Percentiles rank a stretch among this genome's conserved stretches.
phyloP scores from a whole-genome alignment of 1,140 invertebrate genomes.

The Drosophila truncata region DNA sequence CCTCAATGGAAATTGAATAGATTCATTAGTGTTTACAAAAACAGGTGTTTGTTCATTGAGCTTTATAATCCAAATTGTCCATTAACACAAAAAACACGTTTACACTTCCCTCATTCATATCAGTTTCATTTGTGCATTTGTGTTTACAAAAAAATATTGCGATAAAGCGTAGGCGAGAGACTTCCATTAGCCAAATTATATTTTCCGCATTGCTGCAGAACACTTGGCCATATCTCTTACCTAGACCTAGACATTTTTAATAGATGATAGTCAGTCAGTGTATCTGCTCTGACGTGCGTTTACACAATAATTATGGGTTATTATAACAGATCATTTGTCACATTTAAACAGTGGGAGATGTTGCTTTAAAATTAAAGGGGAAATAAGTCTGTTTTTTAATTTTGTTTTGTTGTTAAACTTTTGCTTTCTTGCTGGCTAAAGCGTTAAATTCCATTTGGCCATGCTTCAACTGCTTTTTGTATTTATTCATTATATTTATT shows the following conservation, averaged over 20 bases:
- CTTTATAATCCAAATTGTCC: neutral
- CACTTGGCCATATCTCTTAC: neutral
- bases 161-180: conserved; percentile 21
- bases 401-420: conserved; percentile 14
- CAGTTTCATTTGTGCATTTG: neutral
- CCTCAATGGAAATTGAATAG: conserved; percentile 10
- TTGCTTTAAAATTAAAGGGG: neutral
- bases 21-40: neutral
- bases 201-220: conserved; percentile 38
- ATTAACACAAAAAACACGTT: conserved; percentile 2
- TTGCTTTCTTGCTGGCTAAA: conserved; percentile 33
- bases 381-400: conserved; percentile 2
- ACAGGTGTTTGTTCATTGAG: conserved; percentile 9
- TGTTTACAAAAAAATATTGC: conserved; percentile 1
- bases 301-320: conserved; percentile 21
- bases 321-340: conserved; percentile 52
- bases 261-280: neutral
- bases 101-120: conserved; percentile 15
- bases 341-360: conserved; percentile 16
- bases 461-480: conserved; percentile 51
- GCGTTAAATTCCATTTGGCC: conserved; percentile 50
- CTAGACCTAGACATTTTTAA: neutral
- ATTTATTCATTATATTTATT: conserved; percentile 35
- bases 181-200: conserved; percentile 41
- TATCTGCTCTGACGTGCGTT: conserved; percentile 23